Conservation (phyloP, 2,888 invertebrate genomes). For the Microctonus aethiopoides region DNA sequence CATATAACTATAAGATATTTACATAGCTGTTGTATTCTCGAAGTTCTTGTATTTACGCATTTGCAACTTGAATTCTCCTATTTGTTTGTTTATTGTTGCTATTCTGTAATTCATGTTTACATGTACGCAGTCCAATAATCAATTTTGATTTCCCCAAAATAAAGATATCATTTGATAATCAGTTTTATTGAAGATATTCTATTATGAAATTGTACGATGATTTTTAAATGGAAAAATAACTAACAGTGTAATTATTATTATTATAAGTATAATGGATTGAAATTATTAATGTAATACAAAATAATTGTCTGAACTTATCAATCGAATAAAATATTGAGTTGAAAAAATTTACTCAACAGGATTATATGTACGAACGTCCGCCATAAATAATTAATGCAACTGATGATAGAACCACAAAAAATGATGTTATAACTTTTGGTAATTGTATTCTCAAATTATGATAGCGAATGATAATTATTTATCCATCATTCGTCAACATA, state of each 20-base stretch:
- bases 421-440: neutral
- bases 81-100: neutral
- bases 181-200: neutral
- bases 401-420: too few species aligned
- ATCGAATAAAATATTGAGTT: too few species aligned
- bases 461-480: neutral
- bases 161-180: neutral
- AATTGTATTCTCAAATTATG: neutral
- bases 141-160: neutral
- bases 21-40: too few species aligned
- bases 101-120: neutral
- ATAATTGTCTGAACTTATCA: neutral
- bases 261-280: neutral
- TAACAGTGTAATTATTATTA: neutral
- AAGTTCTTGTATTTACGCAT: too few species aligned
- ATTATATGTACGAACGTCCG: too few species aligned
- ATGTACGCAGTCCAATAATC: neutral
- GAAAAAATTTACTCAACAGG: too few species aligned
- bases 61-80: too few species aligned
- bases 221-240: neutral
- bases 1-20: too few species aligned
- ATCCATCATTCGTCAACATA: neutral
- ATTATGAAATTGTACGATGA: neutral
- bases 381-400: too few species aligned
- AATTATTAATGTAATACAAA: neutral